These are phyloP conservation scores for Pachyseris speciosa DNA, from an alignment of 64 coral and sea anemone genomes.

Conservation along the genomic window DNA sequence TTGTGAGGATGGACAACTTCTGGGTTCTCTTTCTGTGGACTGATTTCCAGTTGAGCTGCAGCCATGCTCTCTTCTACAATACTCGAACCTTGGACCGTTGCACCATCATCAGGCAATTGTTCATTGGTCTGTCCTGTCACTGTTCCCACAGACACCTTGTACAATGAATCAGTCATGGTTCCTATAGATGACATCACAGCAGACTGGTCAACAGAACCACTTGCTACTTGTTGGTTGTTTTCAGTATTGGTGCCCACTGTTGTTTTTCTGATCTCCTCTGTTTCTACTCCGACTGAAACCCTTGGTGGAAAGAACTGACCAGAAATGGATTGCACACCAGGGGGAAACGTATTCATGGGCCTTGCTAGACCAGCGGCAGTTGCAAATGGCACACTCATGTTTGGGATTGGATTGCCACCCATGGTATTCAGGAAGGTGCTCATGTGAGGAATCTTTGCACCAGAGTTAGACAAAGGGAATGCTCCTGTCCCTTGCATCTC, in stretches of 20 bases:
- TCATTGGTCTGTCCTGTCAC: slow-evolving; percentile 39
- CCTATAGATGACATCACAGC: slow-evolving; percentile 69
- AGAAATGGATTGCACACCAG: slow-evolving; percentile 35
- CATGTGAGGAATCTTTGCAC: slow-evolving; percentile 71
- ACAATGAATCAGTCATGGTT: slow-evolving; percentile 94
- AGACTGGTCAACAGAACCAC: background rate
- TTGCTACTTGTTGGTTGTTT: slow-evolving; percentile 26
- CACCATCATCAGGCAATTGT: background rate
- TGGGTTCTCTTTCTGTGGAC: background rate
- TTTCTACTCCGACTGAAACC: slow-evolving; percentile 84
- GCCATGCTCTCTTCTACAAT: slow-evolving; percentile 9
- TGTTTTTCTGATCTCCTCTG: slow-evolving; percentile 82
- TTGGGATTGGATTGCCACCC: slow-evolving; percentile 33
- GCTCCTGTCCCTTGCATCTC: background rate
- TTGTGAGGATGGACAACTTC: background rate
- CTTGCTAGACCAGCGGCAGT: slow-evolving; percentile 56
- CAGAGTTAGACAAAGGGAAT: background rate
- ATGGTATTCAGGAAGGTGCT: slow-evolving; percentile 74
- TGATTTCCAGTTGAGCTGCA: background rate
- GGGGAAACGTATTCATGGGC: slow-evolving; percentile 61
- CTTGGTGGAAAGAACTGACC: slow-evolving; percentile 38
- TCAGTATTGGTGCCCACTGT: slow-evolving; percentile 83
- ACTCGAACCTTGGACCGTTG: background rate
- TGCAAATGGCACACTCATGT: slow-evolving; percentile 55
- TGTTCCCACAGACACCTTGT: slow-evolving; percentile 82